Conservation (phyloP, 2,888 invertebrate species). For the Athalia rosae region DNA sequence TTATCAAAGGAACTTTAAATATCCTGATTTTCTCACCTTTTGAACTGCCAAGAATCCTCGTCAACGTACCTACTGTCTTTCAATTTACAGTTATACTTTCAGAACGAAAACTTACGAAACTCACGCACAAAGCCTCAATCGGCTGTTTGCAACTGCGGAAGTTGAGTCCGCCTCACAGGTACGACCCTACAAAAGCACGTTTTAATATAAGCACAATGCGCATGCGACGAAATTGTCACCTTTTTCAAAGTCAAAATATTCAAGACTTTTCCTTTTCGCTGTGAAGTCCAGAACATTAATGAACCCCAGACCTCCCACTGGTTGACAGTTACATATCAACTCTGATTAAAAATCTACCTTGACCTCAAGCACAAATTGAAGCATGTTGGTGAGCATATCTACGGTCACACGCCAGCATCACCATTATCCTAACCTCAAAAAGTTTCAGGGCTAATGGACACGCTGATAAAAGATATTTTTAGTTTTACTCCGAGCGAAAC, state of each 20-base stretch:
- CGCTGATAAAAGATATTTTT: no score
- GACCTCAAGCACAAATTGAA: no score
- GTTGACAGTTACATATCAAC: no score
- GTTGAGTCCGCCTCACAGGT: no score
- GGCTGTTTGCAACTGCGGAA: neutral
- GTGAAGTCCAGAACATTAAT: no score
- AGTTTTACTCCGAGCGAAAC: no score
- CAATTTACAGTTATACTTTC: constrained; percentile 4
- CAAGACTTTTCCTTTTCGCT: neutral
- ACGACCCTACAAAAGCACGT: neutral
- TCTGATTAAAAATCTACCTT: no score
- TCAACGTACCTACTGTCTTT: neutral
- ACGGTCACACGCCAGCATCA: no score
- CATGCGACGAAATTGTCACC: constrained; percentile 11
- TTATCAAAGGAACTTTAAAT: neutral
- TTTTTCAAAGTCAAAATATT: neutral
- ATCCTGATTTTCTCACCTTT: constrained; percentile 18
- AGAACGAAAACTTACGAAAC: constrained; percentile 9
- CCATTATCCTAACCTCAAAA: no score
- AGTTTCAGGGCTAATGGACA: no score
- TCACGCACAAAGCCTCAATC: constrained; percentile 37
- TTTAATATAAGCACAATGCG: neutral
- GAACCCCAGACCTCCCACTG: no score
- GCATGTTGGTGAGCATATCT: no score
- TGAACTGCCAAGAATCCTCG: neutral